A percentile compares a stretch with the other conserved stretches of the same genome.
These are phyloP conservation scores for Steinernema hermaphroditum DNA, from an alignment of 2,888 invertebrate genomes.

Conservation along the genomic window DNA sequence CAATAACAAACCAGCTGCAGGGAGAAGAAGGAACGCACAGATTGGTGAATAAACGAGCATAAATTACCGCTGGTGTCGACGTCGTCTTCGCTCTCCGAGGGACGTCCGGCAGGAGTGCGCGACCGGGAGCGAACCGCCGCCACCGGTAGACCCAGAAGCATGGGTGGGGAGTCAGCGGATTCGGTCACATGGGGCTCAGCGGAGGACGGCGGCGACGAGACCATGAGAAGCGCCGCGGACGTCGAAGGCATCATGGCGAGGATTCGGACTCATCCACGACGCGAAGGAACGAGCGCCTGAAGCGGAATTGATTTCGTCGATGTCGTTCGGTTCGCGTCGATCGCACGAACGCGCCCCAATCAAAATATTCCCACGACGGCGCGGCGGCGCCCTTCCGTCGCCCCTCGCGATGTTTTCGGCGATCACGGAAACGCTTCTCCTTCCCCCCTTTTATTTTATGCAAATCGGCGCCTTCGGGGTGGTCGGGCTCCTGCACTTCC, in stretches of 20 bases:
- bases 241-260: constrained; percentile 21
- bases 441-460: constrained; percentile 16
- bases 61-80: constrained; percentile 25
- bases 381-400: background rate
- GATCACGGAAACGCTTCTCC: too few relatives aligned
- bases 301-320: constrained; percentile 13
- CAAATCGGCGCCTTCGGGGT: background rate
- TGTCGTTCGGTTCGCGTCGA: background rate
- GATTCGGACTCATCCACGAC: background rate
- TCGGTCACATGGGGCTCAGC: too few relatives aligned
- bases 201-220: background rate
- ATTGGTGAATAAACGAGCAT: background rate
- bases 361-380: constrained; percentile 17
- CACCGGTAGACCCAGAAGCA: background rate
- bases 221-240: constrained; percentile 16
- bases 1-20: too few relatives aligned
- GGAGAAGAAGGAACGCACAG: too few relatives aligned
- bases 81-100: constrained; percentile 21
- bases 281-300: background rate
- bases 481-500: background rate
- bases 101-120: constrained; percentile 19
- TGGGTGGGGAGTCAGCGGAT: background rate
- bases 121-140: background rate
- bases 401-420: background rate
- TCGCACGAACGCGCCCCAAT: background rate